Conservation (phyloP, 2,888 invertebrate species). For the Cheilosia scutellata region DNA sequence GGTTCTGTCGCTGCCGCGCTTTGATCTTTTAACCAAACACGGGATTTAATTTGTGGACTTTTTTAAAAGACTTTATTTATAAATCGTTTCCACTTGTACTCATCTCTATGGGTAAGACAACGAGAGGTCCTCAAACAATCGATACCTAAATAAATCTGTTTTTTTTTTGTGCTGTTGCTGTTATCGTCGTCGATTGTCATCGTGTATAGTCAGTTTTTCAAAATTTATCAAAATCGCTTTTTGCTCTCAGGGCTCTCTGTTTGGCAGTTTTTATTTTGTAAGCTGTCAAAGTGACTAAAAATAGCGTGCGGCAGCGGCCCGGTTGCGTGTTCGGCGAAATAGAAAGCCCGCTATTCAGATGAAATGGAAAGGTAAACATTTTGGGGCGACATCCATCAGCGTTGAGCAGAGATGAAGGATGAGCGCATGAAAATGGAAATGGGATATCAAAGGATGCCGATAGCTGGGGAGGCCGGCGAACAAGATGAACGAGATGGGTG, state of each 20-base stretch:
- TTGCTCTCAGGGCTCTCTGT: slow-evolving; percentile 22
- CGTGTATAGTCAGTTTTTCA: slow-evolving; percentile 65
- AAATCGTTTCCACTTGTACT: slow-evolving; percentile 53
- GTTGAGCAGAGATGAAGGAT: slow-evolving; percentile 61
- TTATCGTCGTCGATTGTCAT: slow-evolving; percentile 66
- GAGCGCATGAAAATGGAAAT: slow-evolving; percentile 61
- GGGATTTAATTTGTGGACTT: slow-evolving; percentile 74
- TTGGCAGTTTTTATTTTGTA: slow-evolving; percentile 11
- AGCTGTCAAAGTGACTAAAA: slow-evolving; percentile 67
- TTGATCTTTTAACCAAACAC: slow-evolving; percentile 76
- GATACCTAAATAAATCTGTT: slow-evolving; percentile 67
- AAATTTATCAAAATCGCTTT: slow-evolving; percentile 60
- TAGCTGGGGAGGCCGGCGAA: slow-evolving; percentile 20
- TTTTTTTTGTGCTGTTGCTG: slow-evolving; percentile 34
- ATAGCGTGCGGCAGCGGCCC: slow-evolving; percentile 27
- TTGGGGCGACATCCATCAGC: slow-evolving; percentile 71
- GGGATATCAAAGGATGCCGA: slow-evolving; percentile 68
- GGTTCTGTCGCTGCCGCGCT: slow-evolving; percentile 55
- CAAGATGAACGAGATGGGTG: slow-evolving; percentile 18
- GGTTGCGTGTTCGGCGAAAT: slow-evolving; percentile 57
- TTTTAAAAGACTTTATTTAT: slow-evolving; percentile 73
- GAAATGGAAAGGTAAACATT: slow-evolving; percentile 75
- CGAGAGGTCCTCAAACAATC: slow-evolving; percentile 52
- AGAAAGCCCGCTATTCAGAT: slow-evolving; percentile 56
- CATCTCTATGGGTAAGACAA: background rate